Conservation (phyloP, 2,888 invertebrate species). For the Synanthedon andrenaeformis region DNA sequence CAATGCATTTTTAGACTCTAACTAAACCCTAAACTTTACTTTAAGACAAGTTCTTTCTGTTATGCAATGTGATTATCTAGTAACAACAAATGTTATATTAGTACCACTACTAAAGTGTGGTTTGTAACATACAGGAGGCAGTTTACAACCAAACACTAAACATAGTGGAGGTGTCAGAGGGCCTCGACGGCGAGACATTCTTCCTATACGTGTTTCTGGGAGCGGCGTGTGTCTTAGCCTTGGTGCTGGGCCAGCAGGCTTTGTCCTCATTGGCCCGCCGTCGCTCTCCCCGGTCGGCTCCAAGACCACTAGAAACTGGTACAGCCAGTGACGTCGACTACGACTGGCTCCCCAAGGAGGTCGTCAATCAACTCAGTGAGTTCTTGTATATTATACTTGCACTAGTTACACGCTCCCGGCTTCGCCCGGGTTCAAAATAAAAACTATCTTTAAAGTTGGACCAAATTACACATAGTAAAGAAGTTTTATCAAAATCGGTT, state of each 20-base stretch:
- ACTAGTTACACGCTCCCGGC: no score
- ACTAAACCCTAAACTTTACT: no score
- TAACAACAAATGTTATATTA: no score
- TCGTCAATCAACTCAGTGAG: conserved; percentile 86
- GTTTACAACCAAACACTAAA: conserved; percentile 98
- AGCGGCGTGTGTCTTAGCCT: conserved; percentile 86
- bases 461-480: no score
- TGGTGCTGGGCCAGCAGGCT: conserved; percentile 91
- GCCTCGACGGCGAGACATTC: conserved; percentile 97
- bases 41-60: no score
- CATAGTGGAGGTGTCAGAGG: conserved; percentile 96
- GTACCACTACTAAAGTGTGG: no score
- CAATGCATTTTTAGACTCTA: no score
- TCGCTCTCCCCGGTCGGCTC: conserved; percentile 65
- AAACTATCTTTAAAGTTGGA: no score
- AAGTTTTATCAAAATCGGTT: no score
- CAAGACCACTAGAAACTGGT: conserved; percentile 87
- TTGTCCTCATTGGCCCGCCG: conserved; percentile 86
- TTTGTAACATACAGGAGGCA: conserved; percentile 75
- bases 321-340: conserved; percentile 95
- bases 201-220: conserved; percentile 97
- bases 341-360: conserved; percentile 97
- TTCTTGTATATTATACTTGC: conserved; percentile 14
- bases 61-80: no score
- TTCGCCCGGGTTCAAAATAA: no score